Conservation (phyloP, 2,113 vertebrate genomes). For the Pheucticus melanocephalus region DNA sequence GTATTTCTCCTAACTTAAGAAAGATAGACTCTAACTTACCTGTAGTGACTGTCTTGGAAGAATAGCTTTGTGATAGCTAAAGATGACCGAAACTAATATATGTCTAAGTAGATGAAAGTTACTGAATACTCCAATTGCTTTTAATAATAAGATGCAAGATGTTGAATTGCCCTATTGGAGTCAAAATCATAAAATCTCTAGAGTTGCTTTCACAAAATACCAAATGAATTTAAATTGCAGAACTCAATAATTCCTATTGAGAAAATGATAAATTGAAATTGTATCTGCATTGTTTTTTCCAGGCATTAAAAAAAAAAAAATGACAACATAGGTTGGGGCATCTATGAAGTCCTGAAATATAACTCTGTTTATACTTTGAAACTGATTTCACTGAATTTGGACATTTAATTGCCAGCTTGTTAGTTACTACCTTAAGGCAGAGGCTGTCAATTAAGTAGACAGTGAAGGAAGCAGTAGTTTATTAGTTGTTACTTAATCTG, state of each 20-base stretch:
- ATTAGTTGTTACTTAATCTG: constrained; percentile 34
- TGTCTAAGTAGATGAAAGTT: not conserved
- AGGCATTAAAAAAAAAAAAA: not conserved
- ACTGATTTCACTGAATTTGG: not conserved
- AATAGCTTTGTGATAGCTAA: not conserved
- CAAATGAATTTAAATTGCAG: not conserved
- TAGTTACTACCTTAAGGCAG: not conserved
- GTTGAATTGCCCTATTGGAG: not conserved
- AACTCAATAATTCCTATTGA: not conserved
- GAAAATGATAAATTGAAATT: not conserved
- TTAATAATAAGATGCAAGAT: not conserved
- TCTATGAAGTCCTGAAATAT: not conserved
- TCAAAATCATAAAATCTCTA: not conserved
- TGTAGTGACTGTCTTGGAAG: no score
- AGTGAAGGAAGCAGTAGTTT: not conserved
- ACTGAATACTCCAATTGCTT: not conserved
- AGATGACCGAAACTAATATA: not conserved
- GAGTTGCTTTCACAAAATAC: not conserved
- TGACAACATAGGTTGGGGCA: fast-evolving
- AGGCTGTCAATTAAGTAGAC: constrained; percentile 15
- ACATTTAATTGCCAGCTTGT: not conserved
- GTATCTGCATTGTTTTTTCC: not conserved
- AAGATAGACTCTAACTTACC: no score
- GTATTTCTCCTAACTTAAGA: not conserved
- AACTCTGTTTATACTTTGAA: not conserved